Conservation (phyloP, 2,888 invertebrate species). For the Phoenoteleia sp. region DNA sequence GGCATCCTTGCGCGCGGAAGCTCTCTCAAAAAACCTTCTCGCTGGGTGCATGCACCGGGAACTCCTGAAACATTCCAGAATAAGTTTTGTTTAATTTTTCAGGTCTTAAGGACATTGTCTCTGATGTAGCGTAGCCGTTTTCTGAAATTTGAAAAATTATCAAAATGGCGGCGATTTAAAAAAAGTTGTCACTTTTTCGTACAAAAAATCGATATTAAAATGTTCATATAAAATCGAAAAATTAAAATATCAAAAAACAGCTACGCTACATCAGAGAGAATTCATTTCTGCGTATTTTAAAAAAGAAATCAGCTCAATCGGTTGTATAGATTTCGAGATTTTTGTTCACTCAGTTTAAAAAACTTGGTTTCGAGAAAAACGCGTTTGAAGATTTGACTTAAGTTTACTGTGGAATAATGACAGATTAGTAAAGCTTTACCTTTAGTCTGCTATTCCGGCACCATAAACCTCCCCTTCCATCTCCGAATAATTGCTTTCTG, state of each 20-base stretch:
- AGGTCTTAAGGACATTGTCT: constrained; percentile 5
- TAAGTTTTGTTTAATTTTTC: constrained; percentile 1
- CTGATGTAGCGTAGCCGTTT: constrained; percentile 6
- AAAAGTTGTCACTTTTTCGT: constrained; percentile 20
- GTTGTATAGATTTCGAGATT: neutral
- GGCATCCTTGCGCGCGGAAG: constrained; percentile 16
- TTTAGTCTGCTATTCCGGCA: constrained; percentile 22
- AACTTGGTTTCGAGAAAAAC: constrained; percentile 17
- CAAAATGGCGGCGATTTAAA: neutral
- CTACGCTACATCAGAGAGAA: constrained; percentile 3
- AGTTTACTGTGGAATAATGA: constrained; percentile 2
- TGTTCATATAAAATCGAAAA: constrained; percentile 13
- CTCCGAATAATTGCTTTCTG: constrained; percentile 27
- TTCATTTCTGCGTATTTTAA: neutral
- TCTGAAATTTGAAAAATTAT: constrained; percentile 1
- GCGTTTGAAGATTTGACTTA: constrained; percentile 14
- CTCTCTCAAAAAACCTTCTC: constrained; percentile 6
- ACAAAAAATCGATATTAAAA: constrained; percentile 13
- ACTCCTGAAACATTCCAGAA: constrained; percentile 8
- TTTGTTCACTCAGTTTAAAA: constrained; percentile 10
- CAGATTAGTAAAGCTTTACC: constrained; percentile 5
- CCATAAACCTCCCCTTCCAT: constrained; percentile 37
- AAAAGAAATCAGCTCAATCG: constrained; percentile 20
- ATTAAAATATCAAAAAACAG: constrained; percentile 15
- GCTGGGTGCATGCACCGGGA: neutral